These are phyloP conservation scores for Megaleporinus macrocephalus DNA, from an alignment of 2,113 vertebrate species.

Conservation along the genomic window DNA sequence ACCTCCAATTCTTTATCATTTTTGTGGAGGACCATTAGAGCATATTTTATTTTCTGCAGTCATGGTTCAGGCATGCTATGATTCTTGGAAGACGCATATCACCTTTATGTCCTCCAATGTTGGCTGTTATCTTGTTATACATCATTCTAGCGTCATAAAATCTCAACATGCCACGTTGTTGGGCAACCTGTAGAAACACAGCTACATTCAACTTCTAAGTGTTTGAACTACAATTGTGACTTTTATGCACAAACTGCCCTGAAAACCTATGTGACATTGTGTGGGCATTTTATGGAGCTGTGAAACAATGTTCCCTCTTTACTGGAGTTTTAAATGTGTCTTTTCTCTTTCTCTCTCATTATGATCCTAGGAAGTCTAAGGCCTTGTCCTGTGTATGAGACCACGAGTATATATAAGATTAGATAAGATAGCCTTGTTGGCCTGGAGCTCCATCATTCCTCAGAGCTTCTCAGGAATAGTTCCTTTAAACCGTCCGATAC, in stretches of 20 bases:
- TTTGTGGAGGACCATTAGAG: conserved; percentile 85
- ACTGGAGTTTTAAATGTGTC: not conserved
- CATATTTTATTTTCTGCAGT: conserved; percentile 59
- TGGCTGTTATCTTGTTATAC: not conserved
- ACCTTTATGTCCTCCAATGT: not conserved
- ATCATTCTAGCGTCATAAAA: not conserved
- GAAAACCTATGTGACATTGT: conserved; percentile 16
- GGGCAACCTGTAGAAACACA: not conserved
- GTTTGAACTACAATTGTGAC: not conserved
- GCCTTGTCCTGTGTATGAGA: not conserved
- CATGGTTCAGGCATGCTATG: not conserved
- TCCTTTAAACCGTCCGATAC: not conserved
- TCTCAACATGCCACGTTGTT: not conserved
- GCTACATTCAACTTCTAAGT: no score
- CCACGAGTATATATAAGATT: not conserved
- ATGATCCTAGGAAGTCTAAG: not conserved
- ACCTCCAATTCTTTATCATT: conserved; percentile 43
- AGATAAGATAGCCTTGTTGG: no score
- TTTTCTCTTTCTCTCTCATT: not conserved
- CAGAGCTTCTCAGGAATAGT: not conserved
- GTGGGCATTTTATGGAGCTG: conserved; percentile 17
- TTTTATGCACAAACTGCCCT: not conserved
- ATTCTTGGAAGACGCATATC: not conserved
- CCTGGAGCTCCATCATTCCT: not conserved
- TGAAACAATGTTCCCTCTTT: conserved; percentile 23